These are phyloP conservation scores for Aegithalos caudatus DNA, from an alignment of 2,113 vertebrate genomes.

Conservation along the genomic window DNA sequence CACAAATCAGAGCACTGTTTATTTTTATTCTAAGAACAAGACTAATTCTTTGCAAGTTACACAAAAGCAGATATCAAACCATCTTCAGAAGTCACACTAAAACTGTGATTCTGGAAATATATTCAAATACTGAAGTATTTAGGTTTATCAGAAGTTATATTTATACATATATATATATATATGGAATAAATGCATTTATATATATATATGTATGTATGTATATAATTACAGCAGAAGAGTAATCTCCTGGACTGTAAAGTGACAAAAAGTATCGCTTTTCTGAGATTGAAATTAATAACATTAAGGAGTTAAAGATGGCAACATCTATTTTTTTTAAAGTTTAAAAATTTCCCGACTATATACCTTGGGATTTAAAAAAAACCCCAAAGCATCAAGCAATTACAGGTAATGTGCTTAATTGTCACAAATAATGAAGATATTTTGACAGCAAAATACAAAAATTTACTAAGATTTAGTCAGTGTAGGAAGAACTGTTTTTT, in stretches of 20 bases:
- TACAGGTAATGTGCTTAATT: background rate
- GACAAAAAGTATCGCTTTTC: background rate
- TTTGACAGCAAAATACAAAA: conserved; percentile 8
- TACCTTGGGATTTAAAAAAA: background rate
- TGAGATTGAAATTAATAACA: background rate
- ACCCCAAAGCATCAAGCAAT: background rate
- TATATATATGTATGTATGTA: too few species aligned
- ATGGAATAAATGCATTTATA: background rate
- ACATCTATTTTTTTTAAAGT: background rate
- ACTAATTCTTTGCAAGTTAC: background rate
- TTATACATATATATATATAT: too few species aligned
- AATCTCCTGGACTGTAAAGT: background rate
- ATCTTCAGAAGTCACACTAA: background rate
- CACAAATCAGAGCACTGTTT: background rate
- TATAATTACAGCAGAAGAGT: background rate
- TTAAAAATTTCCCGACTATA: background rate
- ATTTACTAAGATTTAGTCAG: background rate
- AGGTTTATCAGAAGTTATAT: background rate
- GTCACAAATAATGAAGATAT: background rate
- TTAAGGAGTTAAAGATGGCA: background rate
- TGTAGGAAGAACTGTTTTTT: background rate
- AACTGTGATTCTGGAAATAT: background rate
- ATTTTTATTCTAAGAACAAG: background rate
- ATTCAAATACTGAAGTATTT: background rate
- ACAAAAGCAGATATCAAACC: background rate